These are phyloP conservation scores for Plectus sambesii DNA, from an alignment of 1,140 invertebrate genomes.

Conservation along the genomic window DNA sequence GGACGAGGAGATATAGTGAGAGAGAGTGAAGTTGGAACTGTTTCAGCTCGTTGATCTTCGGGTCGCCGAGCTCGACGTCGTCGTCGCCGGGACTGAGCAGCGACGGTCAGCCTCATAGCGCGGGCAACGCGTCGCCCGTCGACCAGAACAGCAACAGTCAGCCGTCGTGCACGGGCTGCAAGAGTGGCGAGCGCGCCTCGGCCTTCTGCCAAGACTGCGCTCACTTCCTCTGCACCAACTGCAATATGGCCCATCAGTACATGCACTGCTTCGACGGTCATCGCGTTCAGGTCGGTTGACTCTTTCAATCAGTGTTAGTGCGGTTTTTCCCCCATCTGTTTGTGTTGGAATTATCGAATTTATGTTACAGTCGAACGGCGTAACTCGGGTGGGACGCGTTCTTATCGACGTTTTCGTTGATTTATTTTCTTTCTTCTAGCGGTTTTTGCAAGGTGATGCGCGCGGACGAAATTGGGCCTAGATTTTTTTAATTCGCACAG, in stretches of 20 bases:
- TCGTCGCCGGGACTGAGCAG: conserved; percentile 26
- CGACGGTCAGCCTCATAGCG: neutral
- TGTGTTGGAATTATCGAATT: conserved; percentile 24
- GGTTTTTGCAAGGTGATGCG: too few relatives aligned
- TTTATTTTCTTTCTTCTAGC: too few relatives aligned
- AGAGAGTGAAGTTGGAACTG: too few relatives aligned
- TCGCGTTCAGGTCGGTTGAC: conserved; percentile 49
- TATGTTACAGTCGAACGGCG: too few relatives aligned
- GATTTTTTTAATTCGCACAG: too few relatives aligned
- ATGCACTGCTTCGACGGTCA: conserved; percentile 98
- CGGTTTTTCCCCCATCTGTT: conserved; percentile 1
- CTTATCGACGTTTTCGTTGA: too few relatives aligned
- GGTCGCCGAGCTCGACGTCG: conserved; percentile 24
- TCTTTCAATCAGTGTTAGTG: conserved; percentile 5
- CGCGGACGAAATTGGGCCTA: too few relatives aligned
- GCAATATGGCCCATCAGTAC: conserved; percentile 91
- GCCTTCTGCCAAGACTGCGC: conserved; percentile 78
- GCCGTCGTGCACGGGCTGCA: conserved; percentile 51
- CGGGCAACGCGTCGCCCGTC: conserved; percentile 22
- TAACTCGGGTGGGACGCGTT: too few relatives aligned
- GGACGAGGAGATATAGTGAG: too few relatives aligned
- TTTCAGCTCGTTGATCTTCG: too few relatives aligned
- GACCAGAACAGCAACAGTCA: too few relatives aligned
- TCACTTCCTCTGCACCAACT: conserved; percentile 85
- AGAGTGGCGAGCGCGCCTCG: conserved; percentile 50